Conservation (phyloP, 2,113 vertebrate genomes). For the Paracanthobrama guichenoti region DNA sequence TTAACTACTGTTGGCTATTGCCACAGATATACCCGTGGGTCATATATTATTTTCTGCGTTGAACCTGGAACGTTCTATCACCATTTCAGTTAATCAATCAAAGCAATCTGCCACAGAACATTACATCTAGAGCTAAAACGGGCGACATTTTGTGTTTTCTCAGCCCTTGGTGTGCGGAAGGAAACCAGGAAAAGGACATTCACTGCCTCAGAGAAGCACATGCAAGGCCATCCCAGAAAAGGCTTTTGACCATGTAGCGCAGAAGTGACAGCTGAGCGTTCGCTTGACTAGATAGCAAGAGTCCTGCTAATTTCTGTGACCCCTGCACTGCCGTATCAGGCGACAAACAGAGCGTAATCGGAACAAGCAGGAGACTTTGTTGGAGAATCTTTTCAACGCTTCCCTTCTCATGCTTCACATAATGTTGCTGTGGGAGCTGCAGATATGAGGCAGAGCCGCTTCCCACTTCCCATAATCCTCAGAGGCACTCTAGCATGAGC, state of each 20-base stretch:
- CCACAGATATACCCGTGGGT: too few species aligned
- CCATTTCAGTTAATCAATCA: neutral
- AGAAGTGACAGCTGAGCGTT: slow-evolving; percentile 42
- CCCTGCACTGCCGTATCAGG: slow-evolving; percentile 3
- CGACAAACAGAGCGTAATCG: neutral
- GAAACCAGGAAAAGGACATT: slow-evolving; percentile 20
- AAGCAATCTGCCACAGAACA: neutral
- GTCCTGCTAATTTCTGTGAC: slow-evolving; percentile 11
- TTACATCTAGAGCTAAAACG: neutral
- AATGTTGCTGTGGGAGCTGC: slow-evolving; percentile 37
- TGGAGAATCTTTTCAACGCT: slow-evolving; percentile 6
- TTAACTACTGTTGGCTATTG: too few species aligned
- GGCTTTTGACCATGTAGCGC: neutral
- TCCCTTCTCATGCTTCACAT: slow-evolving; percentile 37
- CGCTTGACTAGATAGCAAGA: slow-evolving; percentile 12
- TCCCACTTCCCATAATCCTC: slow-evolving; percentile 30
- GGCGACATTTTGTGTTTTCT: slow-evolving; percentile 6
- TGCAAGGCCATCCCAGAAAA: slow-evolving; percentile 10
- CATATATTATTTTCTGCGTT: too few species aligned
- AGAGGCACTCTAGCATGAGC: slow-evolving; percentile 25
- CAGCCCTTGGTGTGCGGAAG: too few species aligned
- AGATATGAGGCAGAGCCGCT: slow-evolving; percentile 17
- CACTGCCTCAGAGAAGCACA: slow-evolving; percentile 35
- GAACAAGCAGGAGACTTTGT: slow-evolving; percentile 15
- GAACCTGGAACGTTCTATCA: neutral